These are phyloP conservation scores for Syngnathus scovelli DNA, from an alignment of 2,113 vertebrate species.

Conservation along the genomic window DNA sequence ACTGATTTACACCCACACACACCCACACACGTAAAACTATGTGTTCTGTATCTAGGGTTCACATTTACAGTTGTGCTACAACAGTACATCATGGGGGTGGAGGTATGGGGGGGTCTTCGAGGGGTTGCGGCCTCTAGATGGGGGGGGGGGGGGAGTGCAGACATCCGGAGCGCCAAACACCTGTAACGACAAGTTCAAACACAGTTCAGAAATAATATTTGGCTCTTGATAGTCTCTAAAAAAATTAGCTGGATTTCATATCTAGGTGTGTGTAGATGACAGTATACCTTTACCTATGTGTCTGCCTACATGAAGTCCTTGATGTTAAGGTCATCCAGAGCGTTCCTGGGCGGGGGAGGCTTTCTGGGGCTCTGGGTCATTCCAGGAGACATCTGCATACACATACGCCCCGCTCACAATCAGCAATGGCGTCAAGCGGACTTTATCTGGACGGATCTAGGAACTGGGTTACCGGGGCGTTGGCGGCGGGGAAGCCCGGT, in stretches of 20 bases:
- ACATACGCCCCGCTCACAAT: slow-evolving; percentile 4
- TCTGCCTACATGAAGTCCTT: slow-evolving; percentile 97
- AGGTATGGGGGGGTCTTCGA: slow-evolving; percentile 35
- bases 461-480: slow-evolving; percentile 65
- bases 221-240: too few relatives aligned
- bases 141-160: slow-evolving; percentile 57
- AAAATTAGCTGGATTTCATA: too few relatives aligned
- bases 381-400: slow-evolving; percentile 72
- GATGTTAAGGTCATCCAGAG: slow-evolving; percentile 99
- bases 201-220: neutral
- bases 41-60: slow-evolving; percentile 80
- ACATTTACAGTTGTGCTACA: slow-evolving; percentile 98
- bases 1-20: slow-evolving; percentile 86
- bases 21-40: slow-evolving; percentile 61
- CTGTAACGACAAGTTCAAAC: slow-evolving; percentile 12
- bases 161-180: slow-evolving; percentile 64
- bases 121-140: slow-evolving; percentile 73
- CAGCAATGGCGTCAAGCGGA: neutral
- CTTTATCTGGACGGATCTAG: neutral
- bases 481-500: slow-evolving; percentile 81
- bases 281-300: slow-evolving; percentile 52
- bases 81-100: slow-evolving; percentile 75
- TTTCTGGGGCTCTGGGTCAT: slow-evolving; percentile 92
- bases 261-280: neutral
- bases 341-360: slow-evolving; percentile 91